Evolutionary conservation across 1,140 invertebrate genomes (phyloP).

Genomic region (Ditylenchus dipsaci): DNA sequence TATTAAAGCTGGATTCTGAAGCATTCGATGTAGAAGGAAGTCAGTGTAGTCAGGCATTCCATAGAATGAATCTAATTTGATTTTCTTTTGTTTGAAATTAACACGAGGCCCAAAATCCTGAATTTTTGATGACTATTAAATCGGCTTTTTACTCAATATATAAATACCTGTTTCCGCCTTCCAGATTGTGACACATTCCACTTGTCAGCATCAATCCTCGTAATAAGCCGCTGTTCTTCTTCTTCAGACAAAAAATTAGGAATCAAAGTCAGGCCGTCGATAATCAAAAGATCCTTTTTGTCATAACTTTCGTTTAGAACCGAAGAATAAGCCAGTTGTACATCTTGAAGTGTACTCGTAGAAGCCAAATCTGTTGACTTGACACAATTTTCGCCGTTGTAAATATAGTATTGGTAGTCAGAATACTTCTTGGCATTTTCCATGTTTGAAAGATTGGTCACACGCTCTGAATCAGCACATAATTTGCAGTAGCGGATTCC

Average conservation of each 20-base stretch:
- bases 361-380: not conserved
- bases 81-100: constrained; percentile 89
- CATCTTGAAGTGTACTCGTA: not conserved
- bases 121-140: constrained; percentile 46
- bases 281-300: not conserved
- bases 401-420: constrained; percentile 25
- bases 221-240: constrained; percentile 70
- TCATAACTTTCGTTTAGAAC: not conserved
- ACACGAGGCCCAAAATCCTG: constrained; percentile 95
- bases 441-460: constrained; percentile 26
- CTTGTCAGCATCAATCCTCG: constrained; percentile 72
- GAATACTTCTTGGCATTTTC: constrained; percentile 25
- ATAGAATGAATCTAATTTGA: constrained; percentile 71
- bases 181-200: constrained; percentile 93
- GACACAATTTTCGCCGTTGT: not conserved
- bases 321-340: not conserved
- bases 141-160: too few species aligned
- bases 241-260: constrained; percentile 40
- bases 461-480: constrained; percentile 35
- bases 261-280: constrained; percentile 18
- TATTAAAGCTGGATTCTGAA: constrained; percentile 15
- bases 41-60: constrained; percentile 81
- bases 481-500: constrained; percentile 41
- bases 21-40: constrained; percentile 69
- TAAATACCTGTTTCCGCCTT: constrained; percentile 59